These are phyloP conservation scores for Gisinianus flammeolus DNA, from an alignment of 2,888 invertebrate genomes.

Conservation along the genomic window DNA sequence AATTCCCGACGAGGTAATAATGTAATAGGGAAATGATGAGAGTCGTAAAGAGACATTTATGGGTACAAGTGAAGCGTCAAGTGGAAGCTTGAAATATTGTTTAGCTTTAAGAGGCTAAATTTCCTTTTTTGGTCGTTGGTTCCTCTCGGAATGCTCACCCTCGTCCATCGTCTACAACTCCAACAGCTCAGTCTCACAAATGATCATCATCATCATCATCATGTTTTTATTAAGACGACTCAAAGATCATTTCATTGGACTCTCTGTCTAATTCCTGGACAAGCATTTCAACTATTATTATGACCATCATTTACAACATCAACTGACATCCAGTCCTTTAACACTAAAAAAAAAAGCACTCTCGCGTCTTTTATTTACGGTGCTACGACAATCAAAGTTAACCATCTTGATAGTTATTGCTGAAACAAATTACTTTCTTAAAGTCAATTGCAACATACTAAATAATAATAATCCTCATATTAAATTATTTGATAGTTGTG, in stretches of 20 bases:
- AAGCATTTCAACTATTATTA: no score
- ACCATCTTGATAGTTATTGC: background rate
- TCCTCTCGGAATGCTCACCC: background rate
- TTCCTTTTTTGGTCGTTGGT: background rate
- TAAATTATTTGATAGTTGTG: background rate
- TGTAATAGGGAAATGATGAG: background rate
- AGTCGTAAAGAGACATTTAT: slow-evolving; percentile 13
- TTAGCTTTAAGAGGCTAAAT: background rate
- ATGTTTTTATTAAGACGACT: background rate
- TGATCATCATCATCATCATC: background rate
- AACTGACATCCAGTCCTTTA: background rate
- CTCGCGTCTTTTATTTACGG: background rate
- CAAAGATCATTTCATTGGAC: no score
- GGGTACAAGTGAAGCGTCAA: background rate
- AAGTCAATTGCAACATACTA: background rate
- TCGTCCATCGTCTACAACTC: background rate
- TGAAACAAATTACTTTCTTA: background rate
- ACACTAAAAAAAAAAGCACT: background rate
- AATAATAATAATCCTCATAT: background rate
- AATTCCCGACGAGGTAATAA: slow-evolving; percentile 2
- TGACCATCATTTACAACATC: background rate
- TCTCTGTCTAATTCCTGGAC: no score
- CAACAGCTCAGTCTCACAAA: background rate
- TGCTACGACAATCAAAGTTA: background rate
- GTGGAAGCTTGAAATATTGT: slow-evolving; percentile 22